These are phyloP conservation scores for Pterois miles DNA, from an alignment of 2,797 vertebrate genomes.

Conservation along the genomic window DNA sequence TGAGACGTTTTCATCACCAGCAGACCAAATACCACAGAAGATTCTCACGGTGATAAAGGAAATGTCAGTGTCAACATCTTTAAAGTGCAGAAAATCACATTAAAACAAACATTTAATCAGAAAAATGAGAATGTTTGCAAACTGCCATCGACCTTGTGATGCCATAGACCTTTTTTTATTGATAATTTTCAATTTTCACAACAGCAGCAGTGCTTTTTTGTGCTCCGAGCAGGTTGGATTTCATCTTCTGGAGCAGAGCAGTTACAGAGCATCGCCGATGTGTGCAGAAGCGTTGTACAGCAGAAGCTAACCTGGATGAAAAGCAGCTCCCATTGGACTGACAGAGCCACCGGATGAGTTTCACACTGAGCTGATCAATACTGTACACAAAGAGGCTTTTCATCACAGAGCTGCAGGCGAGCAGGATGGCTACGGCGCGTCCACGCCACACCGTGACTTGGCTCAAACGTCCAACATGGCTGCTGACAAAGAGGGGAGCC, in stretches of 20 bases:
- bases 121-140: slow-evolving; percentile 13
- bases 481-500: background rate
- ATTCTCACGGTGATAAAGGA: background rate
- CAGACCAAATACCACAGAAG: slow-evolving; percentile 15
- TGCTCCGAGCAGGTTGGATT: slow-evolving; percentile 35
- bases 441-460: background rate
- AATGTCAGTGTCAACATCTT: slow-evolving; percentile 19
- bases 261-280: slow-evolving; percentile 59
- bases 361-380: slow-evolving; percentile 51
- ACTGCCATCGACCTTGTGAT: slow-evolving; percentile 39
- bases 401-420: slow-evolving; percentile 27
- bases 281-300: slow-evolving; percentile 77
- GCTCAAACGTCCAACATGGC: slow-evolving; percentile 36
- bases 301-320: slow-evolving; percentile 62
- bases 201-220: slow-evolving; percentile 66
- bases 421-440: background rate
- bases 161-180: slow-evolving; percentile 63
- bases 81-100: background rate
- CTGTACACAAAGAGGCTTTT: slow-evolving; percentile 51
- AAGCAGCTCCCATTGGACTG: slow-evolving; percentile 40
- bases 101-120: background rate
- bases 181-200: slow-evolving; percentile 64
- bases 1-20: slow-evolving; percentile 7
- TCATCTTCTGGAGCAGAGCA: slow-evolving; percentile 54
- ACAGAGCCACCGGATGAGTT: slow-evolving; percentile 50